Evolutionary conservation across 2,797 vertebrate species (phyloP).

Genomic region (Catharus ustulatus): DNA sequence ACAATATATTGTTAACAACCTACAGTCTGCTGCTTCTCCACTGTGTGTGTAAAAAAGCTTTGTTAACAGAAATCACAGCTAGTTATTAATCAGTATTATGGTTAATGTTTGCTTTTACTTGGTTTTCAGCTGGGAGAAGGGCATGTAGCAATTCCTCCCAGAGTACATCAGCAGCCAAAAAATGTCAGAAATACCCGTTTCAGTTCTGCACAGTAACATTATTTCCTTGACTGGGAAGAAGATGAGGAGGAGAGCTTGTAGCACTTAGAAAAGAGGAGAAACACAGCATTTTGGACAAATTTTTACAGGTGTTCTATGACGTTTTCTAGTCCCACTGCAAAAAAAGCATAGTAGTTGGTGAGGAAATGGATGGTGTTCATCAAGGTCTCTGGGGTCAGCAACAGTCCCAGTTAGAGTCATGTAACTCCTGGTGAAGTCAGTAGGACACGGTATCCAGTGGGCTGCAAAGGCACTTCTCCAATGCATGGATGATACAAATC

Average conservation of each 20-base stretch:
- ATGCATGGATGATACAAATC: background rate
- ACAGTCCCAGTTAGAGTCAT: background rate
- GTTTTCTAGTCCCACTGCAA: background rate
- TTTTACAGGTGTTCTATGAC: background rate
- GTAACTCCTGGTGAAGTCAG: background rate
- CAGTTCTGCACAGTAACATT: background rate
- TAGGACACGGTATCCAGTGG: background rate
- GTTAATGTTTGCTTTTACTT: background rate
- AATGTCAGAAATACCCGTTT: slow-evolving; percentile 3
- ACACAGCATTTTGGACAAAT: background rate
- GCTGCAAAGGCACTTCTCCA: background rate
- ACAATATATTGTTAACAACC: slow-evolving; percentile 39
- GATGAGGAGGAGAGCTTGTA: background rate
- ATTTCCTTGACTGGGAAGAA: background rate
- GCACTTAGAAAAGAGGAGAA: background rate
- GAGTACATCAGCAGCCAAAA: background rate
- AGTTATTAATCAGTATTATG: slow-evolving; percentile 10
- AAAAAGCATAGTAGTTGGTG: background rate
- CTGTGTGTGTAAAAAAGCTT: background rate
- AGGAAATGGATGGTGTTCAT: background rate
- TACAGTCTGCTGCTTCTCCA: slow-evolving; percentile 37
- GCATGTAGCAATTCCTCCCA: background rate
- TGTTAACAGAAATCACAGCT: slow-evolving; percentile 40
- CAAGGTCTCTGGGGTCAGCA: background rate
- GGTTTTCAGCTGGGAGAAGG: slow-evolving; percentile 1